Percentiles rank a stretch among this genome's conserved stretches.
Evolutionary conservation across 2,797 vertebrate species (phyloP).

Genomic region (Rhyacichthys aspro): DNA sequence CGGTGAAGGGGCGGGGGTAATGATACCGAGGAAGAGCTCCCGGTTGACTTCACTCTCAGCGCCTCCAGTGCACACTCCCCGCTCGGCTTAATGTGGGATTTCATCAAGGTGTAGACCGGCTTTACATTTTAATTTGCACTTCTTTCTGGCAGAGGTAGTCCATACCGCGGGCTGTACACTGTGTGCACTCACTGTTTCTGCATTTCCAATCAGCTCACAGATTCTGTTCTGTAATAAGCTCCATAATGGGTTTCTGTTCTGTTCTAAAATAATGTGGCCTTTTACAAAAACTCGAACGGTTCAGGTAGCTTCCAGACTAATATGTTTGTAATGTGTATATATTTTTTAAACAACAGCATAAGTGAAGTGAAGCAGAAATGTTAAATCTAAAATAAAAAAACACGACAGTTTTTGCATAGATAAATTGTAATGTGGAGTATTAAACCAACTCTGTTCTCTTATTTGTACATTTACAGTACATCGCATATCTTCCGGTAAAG

Average conservation of each 20-base stretch:
- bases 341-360: too few species aligned
- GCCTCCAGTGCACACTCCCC: constrained; percentile 68
- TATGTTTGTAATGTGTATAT: too few species aligned
- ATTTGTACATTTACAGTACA: too few species aligned
- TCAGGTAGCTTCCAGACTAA: too few species aligned
- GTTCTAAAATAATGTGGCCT: neutral
- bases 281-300: too few species aligned
- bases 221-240: constrained; percentile 45
- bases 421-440: too few species aligned
- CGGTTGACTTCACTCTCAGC: constrained; percentile 64
- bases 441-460: too few species aligned
- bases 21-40: constrained; percentile 53
- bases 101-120: constrained; percentile 72
- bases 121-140: constrained; percentile 75
- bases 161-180: constrained; percentile 35
- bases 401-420: too few species aligned
- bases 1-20: neutral
- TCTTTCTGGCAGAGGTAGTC: constrained; percentile 53
- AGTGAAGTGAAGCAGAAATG: too few species aligned
- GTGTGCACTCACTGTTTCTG: constrained; percentile 33
- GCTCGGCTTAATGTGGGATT: constrained; percentile 71
- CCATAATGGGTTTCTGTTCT: constrained; percentile 30
- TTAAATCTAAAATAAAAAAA: too few species aligned
- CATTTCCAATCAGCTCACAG: constrained; percentile 45
- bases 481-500: too few species aligned